These are phyloP conservation scores for Scytalopus superciliaris DNA, from an alignment of 2,113 vertebrate genomes.

Conservation along the genomic window DNA sequence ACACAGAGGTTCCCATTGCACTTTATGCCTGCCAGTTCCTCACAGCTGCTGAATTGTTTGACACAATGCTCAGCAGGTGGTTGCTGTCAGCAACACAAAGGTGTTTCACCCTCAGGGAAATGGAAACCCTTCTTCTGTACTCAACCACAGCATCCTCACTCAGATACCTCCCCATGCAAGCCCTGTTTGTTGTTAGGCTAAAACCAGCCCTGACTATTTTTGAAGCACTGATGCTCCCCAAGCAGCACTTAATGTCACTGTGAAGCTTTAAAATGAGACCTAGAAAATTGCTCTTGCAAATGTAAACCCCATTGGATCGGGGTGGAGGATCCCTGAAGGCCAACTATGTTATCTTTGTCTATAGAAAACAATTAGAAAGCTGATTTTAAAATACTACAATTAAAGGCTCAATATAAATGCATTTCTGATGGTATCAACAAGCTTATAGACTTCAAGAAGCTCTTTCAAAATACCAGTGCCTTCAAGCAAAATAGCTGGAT, in stretches of 20 bases:
- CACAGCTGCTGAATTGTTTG: background rate
- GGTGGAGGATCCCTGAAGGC: background rate
- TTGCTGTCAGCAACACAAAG: background rate
- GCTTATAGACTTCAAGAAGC: background rate
- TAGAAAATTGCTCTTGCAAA: background rate
- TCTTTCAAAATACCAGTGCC: background rate
- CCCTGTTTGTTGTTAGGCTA: background rate
- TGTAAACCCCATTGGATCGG: background rate
- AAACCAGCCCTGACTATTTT: background rate
- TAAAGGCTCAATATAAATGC: slow-evolving; percentile 7
- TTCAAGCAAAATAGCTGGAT: background rate
- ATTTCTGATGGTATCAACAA: background rate
- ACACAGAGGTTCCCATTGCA: fast-evolving
- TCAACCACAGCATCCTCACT: background rate
- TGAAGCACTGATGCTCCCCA: background rate
- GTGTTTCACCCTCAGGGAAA: background rate
- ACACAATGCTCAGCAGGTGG: background rate
- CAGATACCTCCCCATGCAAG: background rate
- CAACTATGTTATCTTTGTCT: background rate
- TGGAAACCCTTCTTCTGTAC: background rate
- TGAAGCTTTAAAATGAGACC: slow-evolving; percentile 1
- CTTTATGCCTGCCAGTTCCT: background rate
- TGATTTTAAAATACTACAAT: slow-evolving; percentile 4
- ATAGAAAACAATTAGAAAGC: slow-evolving; percentile 8
- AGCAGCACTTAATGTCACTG: background rate